These are phyloP conservation scores for Aplocera efformata DNA, from an alignment of 2,888 invertebrate genomes.

Conservation along the genomic window DNA sequence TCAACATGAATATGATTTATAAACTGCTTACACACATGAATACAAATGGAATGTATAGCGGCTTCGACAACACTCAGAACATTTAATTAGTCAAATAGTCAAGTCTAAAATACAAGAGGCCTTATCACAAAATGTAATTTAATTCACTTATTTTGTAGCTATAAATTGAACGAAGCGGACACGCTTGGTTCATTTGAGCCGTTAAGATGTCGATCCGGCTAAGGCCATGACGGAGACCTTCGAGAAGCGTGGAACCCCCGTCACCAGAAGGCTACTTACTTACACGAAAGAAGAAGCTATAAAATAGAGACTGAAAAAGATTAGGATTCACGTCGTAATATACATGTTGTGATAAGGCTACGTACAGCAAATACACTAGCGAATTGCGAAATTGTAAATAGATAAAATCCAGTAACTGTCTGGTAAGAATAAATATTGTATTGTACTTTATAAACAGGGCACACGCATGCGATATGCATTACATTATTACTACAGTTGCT, in stretches of 20 bases:
- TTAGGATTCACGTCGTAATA: not conserved
- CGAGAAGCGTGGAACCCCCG: too few species aligned
- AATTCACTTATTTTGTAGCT: too few species aligned
- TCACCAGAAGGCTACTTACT: too few species aligned
- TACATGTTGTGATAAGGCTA: constrained; percentile 14
- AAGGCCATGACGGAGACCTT: too few species aligned
- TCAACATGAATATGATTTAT: constrained; percentile 6
- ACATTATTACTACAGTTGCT: constrained; percentile 12
- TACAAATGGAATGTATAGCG: constrained; percentile 38
- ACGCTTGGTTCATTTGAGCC: too few species aligned
- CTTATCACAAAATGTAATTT: constrained; percentile 11
- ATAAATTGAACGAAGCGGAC: too few species aligned
- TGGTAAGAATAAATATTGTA: constrained; percentile 10
- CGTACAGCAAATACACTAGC: constrained; percentile 11
- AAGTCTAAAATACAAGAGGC: constrained; percentile 20
- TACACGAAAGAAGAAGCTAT: too few species aligned
- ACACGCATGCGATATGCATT: constrained; percentile 26
- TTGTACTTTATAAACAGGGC: constrained; percentile 21
- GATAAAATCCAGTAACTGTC: constrained; percentile 7
- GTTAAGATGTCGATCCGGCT: too few species aligned
- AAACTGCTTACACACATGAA: constrained; percentile 21
- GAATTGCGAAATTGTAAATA: constrained; percentile 16
- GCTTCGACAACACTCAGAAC: constrained; percentile 26
- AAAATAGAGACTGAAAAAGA: not conserved
- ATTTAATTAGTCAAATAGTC: constrained; percentile 17